Base-by-base conservation (phyloP, 2,888 invertebrate genomes). In the Parapristionchus giblindavisi region DNA sequence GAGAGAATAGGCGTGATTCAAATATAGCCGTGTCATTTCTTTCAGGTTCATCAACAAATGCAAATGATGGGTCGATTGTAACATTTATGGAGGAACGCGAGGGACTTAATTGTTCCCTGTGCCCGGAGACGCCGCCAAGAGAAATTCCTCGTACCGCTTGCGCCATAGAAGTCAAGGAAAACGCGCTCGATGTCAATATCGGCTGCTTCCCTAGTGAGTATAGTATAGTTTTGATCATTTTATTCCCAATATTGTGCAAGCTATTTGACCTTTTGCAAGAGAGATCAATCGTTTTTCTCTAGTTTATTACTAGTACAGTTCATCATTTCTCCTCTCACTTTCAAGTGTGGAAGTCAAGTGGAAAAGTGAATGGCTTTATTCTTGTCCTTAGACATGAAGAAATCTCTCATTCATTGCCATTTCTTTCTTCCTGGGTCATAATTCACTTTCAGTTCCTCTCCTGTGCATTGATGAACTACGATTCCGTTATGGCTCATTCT, bases 51-150 rank as follows among this genome's bases (percentile, higher is more conserved):
- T 79, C 81, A 54, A 81, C 82, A 24, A 76, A 76, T 38, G 73
- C 77, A 63, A 63, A 73, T 17, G 81, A 80, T 75, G 81, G 78
- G n/a, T 71, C 77, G 56, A 34, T 77, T 43, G 74, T 86, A 1
- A 80, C 79, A 52, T 86, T 86, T 79, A 71, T 86, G 60, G 77
- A 77, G 48, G 84, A 83, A 74, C 78, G 80, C 60, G 82, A 84
- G 58, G 86, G 86, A 34, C 56, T 77, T 8, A 81, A 79, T 36
- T 86, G 86, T 71, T 77, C 76, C 36, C 76, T 87, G 78, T 83
- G 81, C 79, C 79, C 81, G 58, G 76, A 83, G 54, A 68, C 75
- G 27, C 63, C 68, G 6, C 43, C 71, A 21, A 48, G 54, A 11
- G 65, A 78, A 43, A 56, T 80, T 61, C 78, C 85, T 17, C 78